Evolutionary conservation across 2,888 invertebrate genomes (phyloP).

Genomic region (Latrodectus hesperus): DNA sequence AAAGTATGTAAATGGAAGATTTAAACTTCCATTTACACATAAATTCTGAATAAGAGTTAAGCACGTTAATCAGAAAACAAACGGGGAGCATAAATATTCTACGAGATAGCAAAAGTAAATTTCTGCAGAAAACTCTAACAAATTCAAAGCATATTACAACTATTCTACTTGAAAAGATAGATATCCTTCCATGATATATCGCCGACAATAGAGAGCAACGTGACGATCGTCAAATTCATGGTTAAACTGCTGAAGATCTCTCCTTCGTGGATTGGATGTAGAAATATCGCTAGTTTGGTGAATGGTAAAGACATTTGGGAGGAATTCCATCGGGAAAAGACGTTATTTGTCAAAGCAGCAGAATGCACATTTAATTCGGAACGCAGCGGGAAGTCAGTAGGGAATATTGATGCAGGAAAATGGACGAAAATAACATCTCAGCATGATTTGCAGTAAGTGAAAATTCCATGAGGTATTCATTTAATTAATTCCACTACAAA

Average conservation of each 20-base stretch:
- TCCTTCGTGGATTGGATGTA: not conserved
- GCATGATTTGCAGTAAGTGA: too few relatives aligned
- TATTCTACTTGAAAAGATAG: conserved; percentile 19
- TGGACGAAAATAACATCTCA: too few relatives aligned
- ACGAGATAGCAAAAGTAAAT: not conserved
- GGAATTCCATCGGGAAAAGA: not conserved
- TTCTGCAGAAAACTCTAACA: conserved; percentile 20
- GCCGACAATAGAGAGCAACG: conserved; percentile 32
- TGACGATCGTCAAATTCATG: conserved; percentile 34
- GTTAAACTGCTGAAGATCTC: conserved; percentile 3
- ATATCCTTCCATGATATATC: conserved; percentile 49
- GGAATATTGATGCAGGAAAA: too few relatives aligned
- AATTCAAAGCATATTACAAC: conserved; percentile 42
- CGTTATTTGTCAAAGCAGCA: not conserved
- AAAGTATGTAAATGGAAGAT: too few relatives aligned
- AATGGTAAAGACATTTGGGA: conserved; percentile 16
- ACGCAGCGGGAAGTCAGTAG: too few relatives aligned
- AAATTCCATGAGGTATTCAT: too few relatives aligned
- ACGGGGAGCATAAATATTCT: not conserved
- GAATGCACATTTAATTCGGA: not conserved
- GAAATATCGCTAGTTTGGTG: not conserved
- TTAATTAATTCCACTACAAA: too few relatives aligned
- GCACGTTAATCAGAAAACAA: too few relatives aligned
- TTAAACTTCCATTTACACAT: too few relatives aligned
- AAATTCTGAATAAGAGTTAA: too few relatives aligned